A percentile compares a stretch with the other conserved stretches of the same genome.
Evolutionary conservation across 2,113 vertebrate genomes (phyloP).

Genomic region (Hucho hucho): DNA sequence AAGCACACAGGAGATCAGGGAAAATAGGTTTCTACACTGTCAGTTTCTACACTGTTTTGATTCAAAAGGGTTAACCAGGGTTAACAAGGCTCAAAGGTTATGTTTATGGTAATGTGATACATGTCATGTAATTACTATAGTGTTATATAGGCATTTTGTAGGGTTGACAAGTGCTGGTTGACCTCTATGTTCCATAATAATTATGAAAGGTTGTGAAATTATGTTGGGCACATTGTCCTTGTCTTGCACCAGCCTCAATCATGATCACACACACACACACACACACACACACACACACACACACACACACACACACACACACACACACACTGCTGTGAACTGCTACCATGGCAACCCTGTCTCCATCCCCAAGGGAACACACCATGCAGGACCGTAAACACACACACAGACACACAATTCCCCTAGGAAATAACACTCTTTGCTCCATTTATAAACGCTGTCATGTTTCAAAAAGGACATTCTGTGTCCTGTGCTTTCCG

Average conservation of each 20-base stretch:
- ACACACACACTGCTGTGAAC: background rate
- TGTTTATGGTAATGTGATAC: background rate
- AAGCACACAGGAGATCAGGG: background rate
- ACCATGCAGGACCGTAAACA: background rate
- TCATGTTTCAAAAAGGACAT: background rate
- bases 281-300: background rate
- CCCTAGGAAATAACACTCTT: background rate
- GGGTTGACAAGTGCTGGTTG: background rate
- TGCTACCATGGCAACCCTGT: background rate
- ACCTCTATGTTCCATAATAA: constrained; percentile 28
- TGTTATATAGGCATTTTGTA: background rate
- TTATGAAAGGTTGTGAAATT: constrained; percentile 39
- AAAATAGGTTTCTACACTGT: background rate
- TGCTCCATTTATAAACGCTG: background rate
- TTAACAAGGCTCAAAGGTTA: background rate
- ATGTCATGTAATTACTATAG: background rate
- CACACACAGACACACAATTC: background rate
- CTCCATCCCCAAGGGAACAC: background rate
- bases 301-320: background rate
- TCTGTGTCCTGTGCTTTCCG: too few species aligned
- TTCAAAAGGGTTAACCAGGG: background rate
- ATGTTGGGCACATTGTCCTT: constrained; percentile 43
- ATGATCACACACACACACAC: background rate
- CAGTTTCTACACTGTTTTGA: background rate
- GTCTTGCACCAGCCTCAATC: constrained; percentile 22